These are phyloP conservation scores for Lithobates sylvaticus DNA, from an alignment of 2,797 vertebrate genomes.

Conservation along the genomic window DNA sequence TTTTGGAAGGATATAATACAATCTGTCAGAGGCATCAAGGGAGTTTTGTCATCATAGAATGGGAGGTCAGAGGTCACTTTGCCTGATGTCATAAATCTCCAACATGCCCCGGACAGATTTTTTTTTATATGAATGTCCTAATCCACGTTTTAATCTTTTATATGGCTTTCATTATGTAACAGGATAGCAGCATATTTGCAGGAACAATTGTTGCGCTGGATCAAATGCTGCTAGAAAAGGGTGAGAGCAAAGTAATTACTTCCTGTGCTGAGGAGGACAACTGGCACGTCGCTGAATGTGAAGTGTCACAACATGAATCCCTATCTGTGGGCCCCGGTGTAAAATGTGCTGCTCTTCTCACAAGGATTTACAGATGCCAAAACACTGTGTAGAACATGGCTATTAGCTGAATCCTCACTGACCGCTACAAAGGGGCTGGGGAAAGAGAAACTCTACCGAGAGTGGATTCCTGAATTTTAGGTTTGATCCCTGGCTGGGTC, in stretches of 20 bases:
- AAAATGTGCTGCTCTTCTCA: not conserved
- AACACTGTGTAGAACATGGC: too few relatives aligned
- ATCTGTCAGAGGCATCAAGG: conserved; percentile 46
- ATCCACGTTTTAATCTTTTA: conserved; percentile 37
- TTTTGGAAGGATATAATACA: conserved; percentile 43
- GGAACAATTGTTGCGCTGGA: conserved; percentile 42
- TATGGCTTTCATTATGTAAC: conserved; percentile 47
- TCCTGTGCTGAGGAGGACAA: conserved; percentile 16
- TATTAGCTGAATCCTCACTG: too few relatives aligned
- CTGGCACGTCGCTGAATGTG: not conserved
- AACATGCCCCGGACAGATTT: not conserved
- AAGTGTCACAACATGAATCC: not conserved
- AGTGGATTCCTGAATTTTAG: too few relatives aligned
- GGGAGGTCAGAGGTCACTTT: conserved; percentile 28
- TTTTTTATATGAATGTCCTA: conserved; percentile 11
- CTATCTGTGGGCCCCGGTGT: not conserved
- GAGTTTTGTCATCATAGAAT: conserved; percentile 30
- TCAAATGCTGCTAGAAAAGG: not conserved
- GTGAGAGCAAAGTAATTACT: conserved; percentile 33
- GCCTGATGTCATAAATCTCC: conserved; percentile 42
- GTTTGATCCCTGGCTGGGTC: too few relatives aligned
- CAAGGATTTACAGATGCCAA: too few relatives aligned
- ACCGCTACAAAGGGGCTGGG: too few relatives aligned
- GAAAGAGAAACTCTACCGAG: too few relatives aligned
- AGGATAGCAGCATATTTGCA: conserved; percentile 42